A percentile compares a stretch with the other conserved stretches of the same genome.
Evolutionary conservation across 2,113 vertebrate genomes (phyloP).

Genomic region (western clawed frog (Xenopus tropicalis)): UCB_Xtro_10.0 CM004443.2:63743001-63743500

Average conservation of each 20-base stretch:
- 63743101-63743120: too few species aligned
- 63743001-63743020: too few species aligned
- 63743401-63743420: background rate
- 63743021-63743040: too few species aligned
- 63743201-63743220: too few species aligned
- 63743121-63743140: too few species aligned
- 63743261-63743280: conserved; percentile 61
- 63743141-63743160: too few species aligned
- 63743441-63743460: background rate
- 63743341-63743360: conserved; percentile 29
- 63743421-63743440: conserved; percentile 30
- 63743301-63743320: conserved; percentile 62
- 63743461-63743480: background rate
- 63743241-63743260: conserved; percentile 58
- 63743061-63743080: too few species aligned
- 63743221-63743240: background rate
- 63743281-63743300: conserved; percentile 56
- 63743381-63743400: background rate
- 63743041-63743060: too few species aligned
- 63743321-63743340: conserved; percentile 52
- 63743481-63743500: background rate
- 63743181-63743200: too few species aligned
- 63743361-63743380: background rate
- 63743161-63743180: too few species aligned
- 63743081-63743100: too few species aligned